phyloP scores from a whole-genome alignment of 2,113 vertebrate species.

The Limnothrissa miodon region DNA sequence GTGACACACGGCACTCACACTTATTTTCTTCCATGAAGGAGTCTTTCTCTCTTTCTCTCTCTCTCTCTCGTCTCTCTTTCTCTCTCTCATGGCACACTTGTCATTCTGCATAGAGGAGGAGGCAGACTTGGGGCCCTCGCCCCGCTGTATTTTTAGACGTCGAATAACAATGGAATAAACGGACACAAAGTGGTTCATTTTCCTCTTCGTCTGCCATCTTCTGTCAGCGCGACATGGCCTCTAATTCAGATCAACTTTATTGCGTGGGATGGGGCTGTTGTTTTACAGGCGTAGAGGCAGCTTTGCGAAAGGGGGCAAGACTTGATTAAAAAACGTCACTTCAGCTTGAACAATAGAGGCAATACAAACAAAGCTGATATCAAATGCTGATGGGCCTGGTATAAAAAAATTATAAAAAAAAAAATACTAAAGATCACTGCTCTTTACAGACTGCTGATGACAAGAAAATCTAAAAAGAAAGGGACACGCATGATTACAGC shows the following conservation, averaged over 20 bases:
- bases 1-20: background rate
- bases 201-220: conserved; percentile 13
- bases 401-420: background rate
- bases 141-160: background rate
- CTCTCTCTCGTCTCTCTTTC: background rate
- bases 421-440: background rate
- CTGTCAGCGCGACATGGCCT: background rate
- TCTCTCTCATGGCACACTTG: no score
- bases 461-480: background rate
- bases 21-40: background rate
- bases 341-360: background rate
- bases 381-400: background rate
- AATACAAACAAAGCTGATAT: background rate
- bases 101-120: background rate
- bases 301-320: background rate
- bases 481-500: background rate
- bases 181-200: conserved; percentile 18
- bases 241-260: conserved; percentile 21
- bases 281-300: background rate
- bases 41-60: background rate
- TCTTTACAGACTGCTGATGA: background rate
- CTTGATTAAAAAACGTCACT: conserved; percentile 26
- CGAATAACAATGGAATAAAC: conserved; percentile 5
- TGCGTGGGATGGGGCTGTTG: background rate
- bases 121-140: background rate